Evolutionary conservation across 2,797 vertebrate species (phyloP).

Genomic region (Sylvilagus floridanus): DNA sequence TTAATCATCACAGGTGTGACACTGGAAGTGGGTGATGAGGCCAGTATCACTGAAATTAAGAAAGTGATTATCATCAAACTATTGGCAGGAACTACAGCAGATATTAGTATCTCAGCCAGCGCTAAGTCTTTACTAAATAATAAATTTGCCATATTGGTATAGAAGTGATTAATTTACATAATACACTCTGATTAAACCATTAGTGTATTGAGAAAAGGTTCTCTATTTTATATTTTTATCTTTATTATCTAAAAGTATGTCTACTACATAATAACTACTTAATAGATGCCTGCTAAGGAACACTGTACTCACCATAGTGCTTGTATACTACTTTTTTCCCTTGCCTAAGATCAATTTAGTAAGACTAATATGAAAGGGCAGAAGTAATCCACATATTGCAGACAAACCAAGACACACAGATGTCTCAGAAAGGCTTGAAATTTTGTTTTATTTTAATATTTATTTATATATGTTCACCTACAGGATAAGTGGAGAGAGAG

Average conservation of each 20-base stretch:
- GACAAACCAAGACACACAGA: background rate
- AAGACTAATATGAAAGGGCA: background rate
- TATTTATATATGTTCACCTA: too few relatives aligned
- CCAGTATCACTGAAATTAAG: background rate
- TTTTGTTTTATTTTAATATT: background rate
- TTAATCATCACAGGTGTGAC: background rate
- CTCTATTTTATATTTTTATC: background rate
- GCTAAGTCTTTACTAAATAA: slow-evolving; percentile 6
- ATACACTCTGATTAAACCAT: background rate
- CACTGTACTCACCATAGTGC: background rate
- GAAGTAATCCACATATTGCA: background rate
- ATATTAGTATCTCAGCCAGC: background rate
- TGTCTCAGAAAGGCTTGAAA: background rate
- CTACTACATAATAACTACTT: background rate
- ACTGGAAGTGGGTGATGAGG: background rate
- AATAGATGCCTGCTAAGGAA: background rate
- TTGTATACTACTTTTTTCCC: background rate
- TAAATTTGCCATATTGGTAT: background rate
- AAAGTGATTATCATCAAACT: background rate
- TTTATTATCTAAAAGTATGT: background rate
- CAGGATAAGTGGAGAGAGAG: too few relatives aligned
- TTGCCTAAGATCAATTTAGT: background rate
- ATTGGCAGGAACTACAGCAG: background rate
- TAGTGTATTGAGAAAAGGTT: background rate
- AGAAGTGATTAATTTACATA: background rate